Evolutionary conservation across 2,797 vertebrate genomes (phyloP).

Genomic region (Melanotaenia pygmaea): DNA sequence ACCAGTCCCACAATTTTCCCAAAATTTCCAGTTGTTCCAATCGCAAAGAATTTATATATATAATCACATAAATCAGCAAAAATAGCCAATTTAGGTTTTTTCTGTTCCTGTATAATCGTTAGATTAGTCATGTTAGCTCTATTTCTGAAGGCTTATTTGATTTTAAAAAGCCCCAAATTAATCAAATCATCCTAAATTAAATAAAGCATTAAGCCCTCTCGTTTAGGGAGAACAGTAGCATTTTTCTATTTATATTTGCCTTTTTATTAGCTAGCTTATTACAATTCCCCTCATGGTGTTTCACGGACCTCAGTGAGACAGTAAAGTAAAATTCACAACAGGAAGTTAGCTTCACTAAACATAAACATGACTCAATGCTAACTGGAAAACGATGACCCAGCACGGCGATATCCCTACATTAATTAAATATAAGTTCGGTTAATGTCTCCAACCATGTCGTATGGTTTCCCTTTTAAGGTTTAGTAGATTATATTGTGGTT

Average conservation of each 20-base stretch:
- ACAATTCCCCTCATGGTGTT: no score
- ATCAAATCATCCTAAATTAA: background rate
- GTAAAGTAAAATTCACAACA: background rate
- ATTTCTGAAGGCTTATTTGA: background rate
- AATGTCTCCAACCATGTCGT: background rate
- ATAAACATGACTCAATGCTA: background rate
- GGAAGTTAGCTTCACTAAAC: slow-evolving; percentile 27
- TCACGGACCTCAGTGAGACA: background rate
- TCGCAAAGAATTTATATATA: background rate
- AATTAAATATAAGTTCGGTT: background rate
- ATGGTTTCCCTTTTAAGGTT: background rate
- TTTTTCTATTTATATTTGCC: no score
- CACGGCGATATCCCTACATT: background rate
- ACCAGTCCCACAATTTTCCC: background rate
- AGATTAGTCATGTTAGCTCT: background rate
- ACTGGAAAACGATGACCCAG: background rate
- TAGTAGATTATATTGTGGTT: background rate
- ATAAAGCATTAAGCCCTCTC: no score
- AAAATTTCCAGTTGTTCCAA: background rate
- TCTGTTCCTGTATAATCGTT: no score
- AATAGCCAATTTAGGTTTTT: no score
- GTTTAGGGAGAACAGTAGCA: no score
- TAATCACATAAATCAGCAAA: background rate
- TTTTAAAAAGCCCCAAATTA: background rate
- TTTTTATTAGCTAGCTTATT: no score